phyloP scores from a whole-genome alignment of 1,140 invertebrate genomes.

The Cataglyphis hispanica region DNA sequence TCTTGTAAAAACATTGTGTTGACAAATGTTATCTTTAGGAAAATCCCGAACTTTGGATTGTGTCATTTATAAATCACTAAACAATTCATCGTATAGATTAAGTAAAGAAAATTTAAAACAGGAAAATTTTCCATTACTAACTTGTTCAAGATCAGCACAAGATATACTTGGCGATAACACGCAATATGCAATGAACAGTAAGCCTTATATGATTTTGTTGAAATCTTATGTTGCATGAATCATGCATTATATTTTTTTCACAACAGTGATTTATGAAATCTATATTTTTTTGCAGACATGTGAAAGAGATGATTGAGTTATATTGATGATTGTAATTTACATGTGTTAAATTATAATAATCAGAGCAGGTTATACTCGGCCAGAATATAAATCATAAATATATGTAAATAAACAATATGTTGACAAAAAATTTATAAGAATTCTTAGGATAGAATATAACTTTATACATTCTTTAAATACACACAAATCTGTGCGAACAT shows the following conservation, averaged over 20 bases:
- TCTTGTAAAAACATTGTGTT: background rate
- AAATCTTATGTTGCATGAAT: background rate
- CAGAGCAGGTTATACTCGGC: background rate
- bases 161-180: slow-evolving; percentile 11
- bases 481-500: background rate
- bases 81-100: background rate
- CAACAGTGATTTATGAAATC: background rate
- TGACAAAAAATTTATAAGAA: slow-evolving; percentile 8
- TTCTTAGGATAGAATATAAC: slow-evolving; percentile 5
- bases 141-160: background rate
- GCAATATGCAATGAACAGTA: slow-evolving; percentile 19
- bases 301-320: slow-evolving; percentile 29
- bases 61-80: slow-evolving; percentile 34
- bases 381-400: slow-evolving; percentile 12
- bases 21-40: slow-evolving; percentile 11
- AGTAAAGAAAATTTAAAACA: slow-evolving; percentile 27
- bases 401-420: slow-evolving; percentile 5
- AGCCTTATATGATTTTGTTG: background rate
- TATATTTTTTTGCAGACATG: slow-evolving; percentile 34
- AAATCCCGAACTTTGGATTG: slow-evolving; percentile 35
- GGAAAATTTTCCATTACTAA: slow-evolving; percentile 42
- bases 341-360: slow-evolving; percentile 27
- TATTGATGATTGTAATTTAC: slow-evolving; percentile 27
- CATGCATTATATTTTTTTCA: background rate
- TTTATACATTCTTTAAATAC: slow-evolving; percentile 23